phyloP scores from a whole-genome alignment of 2,797 vertebrate species.

The Neomorphus geoffroyi region DNA sequence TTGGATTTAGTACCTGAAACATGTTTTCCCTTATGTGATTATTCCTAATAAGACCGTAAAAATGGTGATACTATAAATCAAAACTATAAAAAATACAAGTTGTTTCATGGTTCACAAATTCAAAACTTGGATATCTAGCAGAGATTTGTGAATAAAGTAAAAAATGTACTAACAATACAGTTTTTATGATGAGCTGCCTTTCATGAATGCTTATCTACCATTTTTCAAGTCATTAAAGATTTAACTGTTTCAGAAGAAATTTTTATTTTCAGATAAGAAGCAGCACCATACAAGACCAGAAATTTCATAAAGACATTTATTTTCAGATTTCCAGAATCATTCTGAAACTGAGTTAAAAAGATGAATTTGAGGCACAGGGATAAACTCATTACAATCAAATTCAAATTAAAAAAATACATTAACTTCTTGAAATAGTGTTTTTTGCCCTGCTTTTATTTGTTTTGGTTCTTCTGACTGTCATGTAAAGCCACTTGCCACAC shows the following conservation, averaged over 20 bases:
- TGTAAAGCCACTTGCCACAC: not conserved
- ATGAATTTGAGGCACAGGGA: not conserved
- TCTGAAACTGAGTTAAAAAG: not conserved
- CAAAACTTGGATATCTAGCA: not conserved
- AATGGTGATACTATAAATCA: not conserved
- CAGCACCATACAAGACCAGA: not conserved
- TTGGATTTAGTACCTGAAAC: not conserved
- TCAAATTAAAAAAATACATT: not conserved
- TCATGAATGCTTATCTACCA: not conserved
- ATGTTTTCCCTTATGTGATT: not conserved
- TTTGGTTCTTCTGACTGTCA: not conserved
- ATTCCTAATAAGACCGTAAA: not conserved
- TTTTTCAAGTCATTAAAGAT: not conserved
- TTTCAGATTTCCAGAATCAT: not conserved
- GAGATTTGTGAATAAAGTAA: not conserved
- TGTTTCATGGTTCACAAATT: not conserved
- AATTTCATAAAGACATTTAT: not conserved
- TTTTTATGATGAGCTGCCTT: not conserved
- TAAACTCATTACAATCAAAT: not conserved
- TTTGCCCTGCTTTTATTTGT: not conserved
- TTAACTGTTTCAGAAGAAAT: not conserved
- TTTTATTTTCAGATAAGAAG: not conserved
- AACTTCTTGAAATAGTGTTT: not conserved
- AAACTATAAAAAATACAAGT: not conserved
- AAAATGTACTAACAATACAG: not conserved